A percentile compares a stretch with the other conserved stretches of the same genome.
Conservation (phyloP, 1,140 invertebrate species). For the Drosophila fuyamai region DNA sequence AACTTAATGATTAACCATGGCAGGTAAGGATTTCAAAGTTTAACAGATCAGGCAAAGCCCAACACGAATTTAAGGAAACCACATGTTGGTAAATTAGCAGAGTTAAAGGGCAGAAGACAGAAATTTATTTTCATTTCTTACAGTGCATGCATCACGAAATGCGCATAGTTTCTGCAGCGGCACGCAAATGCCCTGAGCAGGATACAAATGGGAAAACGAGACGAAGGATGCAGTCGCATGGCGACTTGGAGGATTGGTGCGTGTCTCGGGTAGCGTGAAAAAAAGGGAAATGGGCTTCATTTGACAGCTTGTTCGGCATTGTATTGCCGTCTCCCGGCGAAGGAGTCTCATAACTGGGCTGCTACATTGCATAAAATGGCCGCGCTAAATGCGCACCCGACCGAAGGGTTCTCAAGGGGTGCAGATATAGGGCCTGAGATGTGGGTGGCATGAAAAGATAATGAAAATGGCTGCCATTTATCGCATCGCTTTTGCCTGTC, state of each 20-base stretch:
- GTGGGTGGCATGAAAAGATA: slow-evolving; percentile 44
- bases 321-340: slow-evolving; percentile 43
- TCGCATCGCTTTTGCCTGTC: slow-evolving; percentile 27
- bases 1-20: too few relatives aligned
- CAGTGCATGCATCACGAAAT: slow-evolving; percentile 57
- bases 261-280: slow-evolving; percentile 16
- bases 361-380: slow-evolving; percentile 57
- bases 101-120: too few relatives aligned
- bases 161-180: slow-evolving; percentile 71
- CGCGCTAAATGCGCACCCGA: slow-evolving; percentile 66
- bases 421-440: neutral
- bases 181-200: slow-evolving; percentile 50
- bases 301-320: slow-evolving; percentile 80
- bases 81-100: too few relatives aligned
- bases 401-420: slow-evolving; percentile 8
- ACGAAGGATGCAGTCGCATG: slow-evolving; percentile 30
- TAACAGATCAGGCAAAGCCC: too few relatives aligned
- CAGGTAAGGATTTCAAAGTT: too few relatives aligned
- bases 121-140: neutral
- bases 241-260: slow-evolving; percentile 44
- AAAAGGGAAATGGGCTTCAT: slow-evolving; percentile 72
- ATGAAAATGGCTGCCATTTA: slow-evolving; percentile 68
- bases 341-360: slow-evolving; percentile 43
- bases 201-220: slow-evolving; percentile 37
- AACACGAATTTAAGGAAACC: too few relatives aligned